Base-by-base conservation (phyloP, 2,113 vertebrate species). In the Colius striatus region DNA sequence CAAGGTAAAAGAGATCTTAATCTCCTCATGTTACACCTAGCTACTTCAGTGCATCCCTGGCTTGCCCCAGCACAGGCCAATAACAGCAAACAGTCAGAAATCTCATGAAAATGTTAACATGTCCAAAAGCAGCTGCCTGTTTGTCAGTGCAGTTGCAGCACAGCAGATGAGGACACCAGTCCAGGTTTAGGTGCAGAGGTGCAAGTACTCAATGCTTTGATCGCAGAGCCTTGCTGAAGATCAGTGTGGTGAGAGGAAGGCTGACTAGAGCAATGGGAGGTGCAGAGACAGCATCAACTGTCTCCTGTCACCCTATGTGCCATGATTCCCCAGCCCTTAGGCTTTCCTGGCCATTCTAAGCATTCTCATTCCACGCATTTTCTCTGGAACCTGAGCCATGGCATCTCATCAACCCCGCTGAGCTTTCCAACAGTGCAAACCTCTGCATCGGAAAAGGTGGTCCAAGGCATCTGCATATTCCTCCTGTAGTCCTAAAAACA, bases 331-430 rank as follows among this genome's bases (percentile, higher is more conserved):
- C 15, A 19, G 25, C 10, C 27, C 43, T 32, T 41, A 43, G 27
- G 14, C 27, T 85, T 41, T 20, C 48, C 50, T 29, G 30, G 25
- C 18, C 2, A 0, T 36, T 61, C 22, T 61, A 73, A 54, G 18
- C 22, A 22, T 18, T 50, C 26, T 62, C n/a, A n/a, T n/a, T n/a
- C 34, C 32, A 23, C 16, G 5, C 6, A 10, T 38, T 68, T 68
- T n/a, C 14, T 10, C 38, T 4, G 1, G 18, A 15, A 51, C 14
- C 36, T 29, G 32, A 73, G 72, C 30, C 4, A 0, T 14, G 26
- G 15, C 3, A 5, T 16, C 19, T 50, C 2, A 0, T 9, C 13
- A 53, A 8, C 15, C 13, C 2, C 0, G 17, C 20, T 62, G 32
- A n/a, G 16, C 25, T 63, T 62, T 78, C n/a, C 41, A 8, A 0